Evolutionary conservation across 2,113 vertebrate genomes (phyloP), one percentile per base, ranked within the genome.

Genomic region (Taurulus bubalis): DNA sequence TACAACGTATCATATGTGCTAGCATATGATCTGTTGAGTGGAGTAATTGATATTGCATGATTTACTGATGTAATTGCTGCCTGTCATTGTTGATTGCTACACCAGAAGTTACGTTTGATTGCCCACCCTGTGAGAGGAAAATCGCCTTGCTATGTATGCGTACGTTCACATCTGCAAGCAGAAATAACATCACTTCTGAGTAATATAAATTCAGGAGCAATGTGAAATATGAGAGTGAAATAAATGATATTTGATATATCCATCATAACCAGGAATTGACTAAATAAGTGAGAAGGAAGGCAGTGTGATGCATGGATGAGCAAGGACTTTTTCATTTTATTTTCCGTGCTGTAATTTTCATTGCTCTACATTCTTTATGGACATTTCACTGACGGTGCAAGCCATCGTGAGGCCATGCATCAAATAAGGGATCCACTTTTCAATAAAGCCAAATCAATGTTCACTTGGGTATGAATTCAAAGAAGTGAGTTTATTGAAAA

Each of bases 371-470:
- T 75, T 88, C 75, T 85, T 77, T 77, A 85, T 90, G 74, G 83
- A 86, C 64, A 85, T 86, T 90, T 83, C 66, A 73, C 38, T 78
- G 83, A 87, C 42, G 18, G 62, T 67, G 70, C 64, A 82, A 85
- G 77, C 79, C 60, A 86, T 83, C 32, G 51, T 42, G 38, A 74
- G 71, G 76, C 75, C 77, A 87, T 91, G 80, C 81, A 86, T 92
- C 87, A 90, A 87, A 89, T 80, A 79, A 73, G 63, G 77, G 49
- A 81, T 78, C 79, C 58, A 58, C 69, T 84, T 86, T 87, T 85
- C 82, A 91, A 85, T 87, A 87, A 86, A 86, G 66, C 49, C 81
- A 85, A 91, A 90, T 87, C 87, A 91, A 62, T 88, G 75, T 85
- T 88, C 79, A 75, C 74, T 81, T 79, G 69, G 67, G 45, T 71